Base-by-base conservation (phyloP, 2,888 invertebrate species). In the Copidosoma aretas region DNA sequence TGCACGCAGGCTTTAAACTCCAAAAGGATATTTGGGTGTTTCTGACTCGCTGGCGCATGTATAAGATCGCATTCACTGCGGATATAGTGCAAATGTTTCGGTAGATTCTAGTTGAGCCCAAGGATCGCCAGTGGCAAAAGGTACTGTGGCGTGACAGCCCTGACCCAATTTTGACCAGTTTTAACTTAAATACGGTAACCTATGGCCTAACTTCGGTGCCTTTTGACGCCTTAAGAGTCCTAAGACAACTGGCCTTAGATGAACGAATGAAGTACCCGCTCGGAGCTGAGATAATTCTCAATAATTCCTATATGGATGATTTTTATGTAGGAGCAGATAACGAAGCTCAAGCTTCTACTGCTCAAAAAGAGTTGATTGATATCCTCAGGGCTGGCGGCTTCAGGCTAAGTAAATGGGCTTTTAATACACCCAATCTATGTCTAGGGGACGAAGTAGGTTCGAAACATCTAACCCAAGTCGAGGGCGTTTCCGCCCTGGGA, bases 121-220 rank as follows among this genome's bases (percentile, higher is more conserved):
- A 46, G 1, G 60, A 60, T 39, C 17, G 19, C 4, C 25, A 60
- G 12, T 60, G 49, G 46, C 60, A 49, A 3, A 14, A 49, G 8
- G 49, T 60, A 1, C 15, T 60, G 5, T 60, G 49, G 49, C 46
- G 60, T 10, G 41, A 12, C 0, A 14, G 4, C 19, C 49, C 21
- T 2, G 25, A 64, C 8, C 15, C 56, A 19, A 5, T 22, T 19
- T 15, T 57, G 17, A 32, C 14, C 2, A 41, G n/a, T 22, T 64
- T 57, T 19, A n/a, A 43, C 1, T 21, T 64, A 10, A 57, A 5
- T 17, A 64, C 57, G 2, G 57, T 64, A 1, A 64, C 64, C 1
- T 64, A 57, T 57, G 64, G 57, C 17, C 5, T 8, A 24, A 8
- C 15, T 21, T 57, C 57, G 24, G 41, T 57, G 1, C 57, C 64